These are phyloP conservation scores for Siniperca chuatsi DNA, from an alignment of 2,113 vertebrate species.

Conservation along the genomic window DNA sequence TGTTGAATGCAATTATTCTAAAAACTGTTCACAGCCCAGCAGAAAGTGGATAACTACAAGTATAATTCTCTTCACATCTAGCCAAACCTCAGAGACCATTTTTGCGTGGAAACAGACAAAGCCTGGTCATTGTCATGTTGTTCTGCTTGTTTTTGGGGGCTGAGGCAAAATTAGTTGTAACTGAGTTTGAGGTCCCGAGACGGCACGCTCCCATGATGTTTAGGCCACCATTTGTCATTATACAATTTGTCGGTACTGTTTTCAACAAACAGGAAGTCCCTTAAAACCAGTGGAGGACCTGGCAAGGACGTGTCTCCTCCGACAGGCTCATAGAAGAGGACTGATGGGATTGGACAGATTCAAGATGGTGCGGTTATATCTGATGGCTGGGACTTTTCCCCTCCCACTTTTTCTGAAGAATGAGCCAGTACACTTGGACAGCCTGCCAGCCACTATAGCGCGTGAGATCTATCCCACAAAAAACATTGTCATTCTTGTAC, in stretches of 20 bases:
- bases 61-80: conserved; percentile 46
- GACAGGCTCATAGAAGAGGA: conserved; percentile 51
- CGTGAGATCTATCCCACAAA: conserved; percentile 72
- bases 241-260: conserved; percentile 80
- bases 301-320: conserved; percentile 66
- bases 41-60: conserved; percentile 65
- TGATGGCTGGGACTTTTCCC: conserved; percentile 72
- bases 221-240: conserved; percentile 80
- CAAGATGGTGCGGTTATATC: conserved; percentile 82
- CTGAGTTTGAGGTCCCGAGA: conserved; percentile 75
- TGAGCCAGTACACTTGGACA: conserved; percentile 67
- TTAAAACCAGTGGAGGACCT: conserved; percentile 67
- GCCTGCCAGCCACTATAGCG: conserved; percentile 62
- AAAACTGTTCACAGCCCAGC: conserved; percentile 47
- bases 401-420: conserved; percentile 52
- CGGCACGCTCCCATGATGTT: conserved; percentile 71
- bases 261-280: conserved; percentile 82
- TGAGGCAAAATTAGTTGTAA: conserved; percentile 79
- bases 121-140: conserved; percentile 78
- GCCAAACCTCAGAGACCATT: conserved; percentile 75
- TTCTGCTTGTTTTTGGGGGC: conserved; percentile 78
- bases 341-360: conserved; percentile 80
- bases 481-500: conserved; percentile 75
- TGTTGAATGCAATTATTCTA: conserved; percentile 34
- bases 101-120: conserved; percentile 73